phyloP scores from a whole-genome alignment of 2,113 vertebrate genomes.

The Willisornis vidua region DNA sequence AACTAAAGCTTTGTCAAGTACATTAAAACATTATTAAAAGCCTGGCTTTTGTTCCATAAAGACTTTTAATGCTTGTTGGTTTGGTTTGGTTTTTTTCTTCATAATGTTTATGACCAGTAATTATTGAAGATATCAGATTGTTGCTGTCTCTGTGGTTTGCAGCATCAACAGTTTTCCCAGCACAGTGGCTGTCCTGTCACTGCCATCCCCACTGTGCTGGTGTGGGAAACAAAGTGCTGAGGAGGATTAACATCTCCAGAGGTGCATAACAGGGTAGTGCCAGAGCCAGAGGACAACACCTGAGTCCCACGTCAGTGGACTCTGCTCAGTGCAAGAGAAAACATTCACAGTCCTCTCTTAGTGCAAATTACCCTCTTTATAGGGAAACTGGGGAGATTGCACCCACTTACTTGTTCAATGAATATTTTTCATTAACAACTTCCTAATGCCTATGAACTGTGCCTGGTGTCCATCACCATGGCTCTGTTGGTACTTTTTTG shows the following conservation, averaged over 20 bases:
- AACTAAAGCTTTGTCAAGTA: slow-evolving; percentile 36
- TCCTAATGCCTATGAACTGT: not conserved
- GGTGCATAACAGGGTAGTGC: not conserved
- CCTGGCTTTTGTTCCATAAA: slow-evolving; percentile 37
- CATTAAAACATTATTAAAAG: slow-evolving; percentile 42
- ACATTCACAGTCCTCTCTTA: not conserved
- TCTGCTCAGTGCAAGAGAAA: not conserved
- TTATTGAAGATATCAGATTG: not conserved
- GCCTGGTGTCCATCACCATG: not conserved
- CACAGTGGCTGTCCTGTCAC: rapidly evolving
- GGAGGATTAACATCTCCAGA: not conserved
- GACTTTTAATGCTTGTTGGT: not conserved
- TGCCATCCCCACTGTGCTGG: not conserved
- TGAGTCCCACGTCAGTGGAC: rapidly evolving
- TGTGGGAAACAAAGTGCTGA: not conserved
- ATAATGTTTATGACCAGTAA: not conserved
- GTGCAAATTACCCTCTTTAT: not conserved
- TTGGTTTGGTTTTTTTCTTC: not conserved
- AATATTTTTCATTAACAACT: not conserved
- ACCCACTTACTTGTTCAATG: not conserved
- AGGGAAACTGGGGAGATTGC: not conserved
- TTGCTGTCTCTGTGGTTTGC: not conserved
- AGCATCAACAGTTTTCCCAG: not conserved
- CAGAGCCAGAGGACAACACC: not conserved
- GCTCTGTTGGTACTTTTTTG: not conserved